Percentiles rank a stretch among this genome's conserved stretches.
These are phyloP conservation scores for Trematomus loennbergii DNA, from an alignment of 2,113 vertebrate genomes.

Conservation along the genomic window DNA sequence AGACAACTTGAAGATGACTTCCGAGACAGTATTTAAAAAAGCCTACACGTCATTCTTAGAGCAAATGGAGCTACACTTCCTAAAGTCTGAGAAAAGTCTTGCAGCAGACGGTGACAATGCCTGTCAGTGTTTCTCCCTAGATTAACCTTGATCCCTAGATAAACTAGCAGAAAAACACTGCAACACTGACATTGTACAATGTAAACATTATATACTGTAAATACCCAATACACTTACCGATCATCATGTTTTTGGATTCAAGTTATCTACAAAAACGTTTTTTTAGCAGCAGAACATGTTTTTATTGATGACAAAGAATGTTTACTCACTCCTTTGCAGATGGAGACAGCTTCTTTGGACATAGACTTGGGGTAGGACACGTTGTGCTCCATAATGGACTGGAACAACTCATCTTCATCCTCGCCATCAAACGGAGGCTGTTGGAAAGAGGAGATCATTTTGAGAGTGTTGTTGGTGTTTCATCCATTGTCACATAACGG, in stretches of 20 bases:
- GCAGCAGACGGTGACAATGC: background rate
- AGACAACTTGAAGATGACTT: conserved; percentile 11
- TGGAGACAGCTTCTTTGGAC: conserved; percentile 97
- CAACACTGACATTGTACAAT: background rate
- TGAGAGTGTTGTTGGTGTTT: background rate
- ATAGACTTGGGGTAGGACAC: conserved; percentile 96
- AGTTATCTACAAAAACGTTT: background rate
- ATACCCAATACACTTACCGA: background rate
- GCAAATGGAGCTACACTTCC: conserved; percentile 16
- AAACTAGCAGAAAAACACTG: background rate
- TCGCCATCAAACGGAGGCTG: conserved; percentile 98
- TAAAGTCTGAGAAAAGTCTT: conserved; percentile 27
- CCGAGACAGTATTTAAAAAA: conserved; percentile 9
- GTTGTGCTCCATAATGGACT: conserved; percentile 99
- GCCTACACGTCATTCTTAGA: conserved; percentile 12
- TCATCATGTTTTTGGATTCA: background rate
- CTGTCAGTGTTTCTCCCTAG: conserved; percentile 1
- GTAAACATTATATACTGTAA: background rate
- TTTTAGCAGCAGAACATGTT: background rate
- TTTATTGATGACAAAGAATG: background rate
- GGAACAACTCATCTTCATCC: conserved; percentile 97
- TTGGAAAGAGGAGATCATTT: conserved; percentile 5
- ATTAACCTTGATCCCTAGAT: no score
- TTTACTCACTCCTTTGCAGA: conserved; percentile 96
- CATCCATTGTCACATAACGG: background rate